Evolutionary conservation across 2,797 vertebrate genomes (phyloP), one percentile per base, ranked within the genome.

Genomic region (Threskiornis aethiopicus): DNA sequence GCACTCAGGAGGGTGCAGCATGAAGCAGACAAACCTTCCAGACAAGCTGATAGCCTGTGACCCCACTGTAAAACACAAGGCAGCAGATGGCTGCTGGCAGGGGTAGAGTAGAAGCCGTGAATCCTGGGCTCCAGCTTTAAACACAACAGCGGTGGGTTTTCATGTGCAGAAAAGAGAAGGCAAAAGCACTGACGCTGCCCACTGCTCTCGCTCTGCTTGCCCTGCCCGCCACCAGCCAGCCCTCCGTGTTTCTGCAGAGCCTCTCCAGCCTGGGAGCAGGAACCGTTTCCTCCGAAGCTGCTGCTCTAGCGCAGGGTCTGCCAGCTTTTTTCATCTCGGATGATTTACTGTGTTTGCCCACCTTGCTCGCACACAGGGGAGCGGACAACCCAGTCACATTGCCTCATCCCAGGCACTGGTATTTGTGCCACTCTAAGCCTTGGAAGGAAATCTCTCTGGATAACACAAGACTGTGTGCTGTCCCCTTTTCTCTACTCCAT

Each of bases 351-450:
- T 5, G 6, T 57, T 65, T 86, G 31, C 26, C 24, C 54, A 86
- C 20, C 17, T 39, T 18, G 13, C 42, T 67, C 1, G 1, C 46
- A 42, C 9, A 28, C 26, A 55, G 16, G 1, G 4, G 6, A 46
- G 37, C 0, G 0, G 71, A 64, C 17, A 89, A 44, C 13, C 21
- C 33, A n/a, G 18, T 17, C 59, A 22, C 0, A 0, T 1, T 33
- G 9, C 35, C 13, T 62, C 31, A 31, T 9, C 51, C 58, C 39
- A 72, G 10, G 11, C 46, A 59, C 16, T 19, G 52, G 19, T 54
- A 41, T n/a, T 42, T 55, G 51, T 39, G 13, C 35, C 22, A 58
- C 5, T 16, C 22, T n/a, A 28, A 92, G 39, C 31, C 24, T 37
- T 49, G 19, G 10, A 49, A 80, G 18, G 18, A 85, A 80, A 33